These are phyloP conservation scores for Chauna torquata DNA, from an alignment of 2,113 vertebrate species.

Conservation along the genomic window DNA sequence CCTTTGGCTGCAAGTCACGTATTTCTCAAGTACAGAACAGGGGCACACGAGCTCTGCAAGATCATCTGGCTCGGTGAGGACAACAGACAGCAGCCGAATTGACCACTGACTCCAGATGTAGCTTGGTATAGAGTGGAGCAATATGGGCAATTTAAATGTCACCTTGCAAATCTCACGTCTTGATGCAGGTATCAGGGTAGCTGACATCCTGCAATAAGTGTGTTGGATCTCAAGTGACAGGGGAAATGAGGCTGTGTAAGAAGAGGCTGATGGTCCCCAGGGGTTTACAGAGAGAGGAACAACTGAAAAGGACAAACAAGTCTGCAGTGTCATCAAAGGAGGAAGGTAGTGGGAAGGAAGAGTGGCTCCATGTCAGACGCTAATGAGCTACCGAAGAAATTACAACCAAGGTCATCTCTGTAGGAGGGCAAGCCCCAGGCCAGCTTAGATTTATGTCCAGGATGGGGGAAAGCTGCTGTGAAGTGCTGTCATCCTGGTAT, in stretches of 20 bases:
- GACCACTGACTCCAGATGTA: background rate
- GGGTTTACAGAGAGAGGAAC: background rate
- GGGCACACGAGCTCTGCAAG: background rate
- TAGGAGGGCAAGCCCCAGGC: background rate
- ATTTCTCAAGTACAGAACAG: background rate
- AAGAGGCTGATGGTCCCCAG: background rate
- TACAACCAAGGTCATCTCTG: background rate
- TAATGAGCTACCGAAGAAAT: conserved; percentile 5
- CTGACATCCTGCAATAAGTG: background rate
- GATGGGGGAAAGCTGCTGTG: background rate
- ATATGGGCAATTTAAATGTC: background rate
- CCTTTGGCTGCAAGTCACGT: background rate
- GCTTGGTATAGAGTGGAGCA: background rate
- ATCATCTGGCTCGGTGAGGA: background rate
- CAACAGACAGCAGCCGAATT: background rate
- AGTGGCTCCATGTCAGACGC: background rate
- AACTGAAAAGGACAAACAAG: background rate
- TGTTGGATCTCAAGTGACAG: background rate
- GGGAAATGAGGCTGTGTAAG: background rate
- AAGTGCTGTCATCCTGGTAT: background rate
- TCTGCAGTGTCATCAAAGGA: background rate
- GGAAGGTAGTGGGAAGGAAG: background rate
- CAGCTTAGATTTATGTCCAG: conserved; percentile 17
- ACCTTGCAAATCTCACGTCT: background rate
- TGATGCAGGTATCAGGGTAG: background rate